A percentile compares a stretch with the other conserved stretches of the same genome.
These are phyloP conservation scores for Pachypsylla venusta DNA, from an alignment of 1,140 invertebrate species.

Conservation along the genomic window DNA sequence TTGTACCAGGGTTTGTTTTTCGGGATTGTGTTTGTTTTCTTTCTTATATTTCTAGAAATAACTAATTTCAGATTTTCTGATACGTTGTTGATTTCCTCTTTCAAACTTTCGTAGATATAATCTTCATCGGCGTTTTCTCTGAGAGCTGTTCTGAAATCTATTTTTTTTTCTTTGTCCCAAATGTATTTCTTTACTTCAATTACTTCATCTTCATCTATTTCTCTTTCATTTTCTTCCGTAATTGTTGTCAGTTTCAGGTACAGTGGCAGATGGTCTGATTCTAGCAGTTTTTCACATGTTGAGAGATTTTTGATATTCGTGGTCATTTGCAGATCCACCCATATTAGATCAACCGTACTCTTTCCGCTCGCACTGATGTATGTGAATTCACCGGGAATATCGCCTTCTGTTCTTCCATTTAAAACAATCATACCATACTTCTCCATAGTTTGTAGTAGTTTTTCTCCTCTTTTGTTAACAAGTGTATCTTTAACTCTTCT, in stretches of 20 bases:
- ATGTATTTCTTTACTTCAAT: neutral
- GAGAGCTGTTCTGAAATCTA: neutral
- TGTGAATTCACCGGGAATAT: conserved; percentile 4
- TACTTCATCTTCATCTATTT: neutral
- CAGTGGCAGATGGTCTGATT: no score
- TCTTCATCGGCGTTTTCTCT: neutral
- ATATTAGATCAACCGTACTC: conserved; percentile 6
- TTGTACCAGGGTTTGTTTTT: neutral
- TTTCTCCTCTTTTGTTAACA: neutral
- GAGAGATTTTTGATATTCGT: no score
- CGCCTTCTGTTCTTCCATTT: conserved; percentile 4
- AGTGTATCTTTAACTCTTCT: neutral
- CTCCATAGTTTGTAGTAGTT: neutral
- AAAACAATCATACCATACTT: conserved; percentile 3
- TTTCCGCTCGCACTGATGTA: conserved; percentile 1
- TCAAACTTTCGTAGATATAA: neutral
- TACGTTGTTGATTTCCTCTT: neutral
- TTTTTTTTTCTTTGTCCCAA: neutral
- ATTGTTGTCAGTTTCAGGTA: no score
- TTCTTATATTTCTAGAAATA: neutral
- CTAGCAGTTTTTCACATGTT: no score
- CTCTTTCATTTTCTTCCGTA: no score
- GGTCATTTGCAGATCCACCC: no score
- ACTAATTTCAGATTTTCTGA: neutral
- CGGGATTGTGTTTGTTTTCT: neutral